A percentile compares a stretch with the other conserved stretches of the same genome.
Evolutionary conservation across 2,113 vertebrate species (phyloP).

Genomic region (Stictonetta naevosa): DNA sequence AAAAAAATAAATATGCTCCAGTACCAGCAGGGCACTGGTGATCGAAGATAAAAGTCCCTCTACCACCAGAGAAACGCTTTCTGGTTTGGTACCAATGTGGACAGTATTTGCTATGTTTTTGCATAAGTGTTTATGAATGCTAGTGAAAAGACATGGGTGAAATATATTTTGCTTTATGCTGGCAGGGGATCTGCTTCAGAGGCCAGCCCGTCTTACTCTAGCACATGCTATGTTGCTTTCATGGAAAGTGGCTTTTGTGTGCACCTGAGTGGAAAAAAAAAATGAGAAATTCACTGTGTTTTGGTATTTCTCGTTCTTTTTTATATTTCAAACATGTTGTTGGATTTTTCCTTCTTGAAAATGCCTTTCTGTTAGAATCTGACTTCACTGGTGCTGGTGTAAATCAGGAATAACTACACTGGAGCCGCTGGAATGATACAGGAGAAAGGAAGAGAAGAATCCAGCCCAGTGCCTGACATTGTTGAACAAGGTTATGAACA

Average conservation of each 20-base stretch:
- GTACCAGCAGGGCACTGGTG: slow-evolving; percentile 15
- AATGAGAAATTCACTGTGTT: neutral
- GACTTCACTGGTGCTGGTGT: neutral
- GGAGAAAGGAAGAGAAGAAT: neutral
- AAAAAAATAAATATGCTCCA: slow-evolving; percentile 58
- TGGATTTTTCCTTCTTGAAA: neutral
- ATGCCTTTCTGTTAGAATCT: neutral
- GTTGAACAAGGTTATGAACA: slow-evolving; percentile 19
- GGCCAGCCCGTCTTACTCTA: neutral
- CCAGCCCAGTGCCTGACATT: neutral
- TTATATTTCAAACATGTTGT: neutral
- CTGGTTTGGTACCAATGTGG: neutral
- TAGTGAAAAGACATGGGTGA: neutral
- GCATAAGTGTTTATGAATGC: neutral
- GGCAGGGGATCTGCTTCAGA: neutral
- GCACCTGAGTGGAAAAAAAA: neutral
- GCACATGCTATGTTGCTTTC: neutral
- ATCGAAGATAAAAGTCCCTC: neutral
- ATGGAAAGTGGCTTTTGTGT: neutral
- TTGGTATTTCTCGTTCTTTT: neutral
- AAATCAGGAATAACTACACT: neutral
- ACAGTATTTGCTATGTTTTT: neutral
- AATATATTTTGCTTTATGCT: neutral
- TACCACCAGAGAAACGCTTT: neutral
- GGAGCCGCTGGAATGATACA: neutral